Conservation (phyloP, 2,113 vertebrate genomes). For the Syngnathus typhle region DNA sequence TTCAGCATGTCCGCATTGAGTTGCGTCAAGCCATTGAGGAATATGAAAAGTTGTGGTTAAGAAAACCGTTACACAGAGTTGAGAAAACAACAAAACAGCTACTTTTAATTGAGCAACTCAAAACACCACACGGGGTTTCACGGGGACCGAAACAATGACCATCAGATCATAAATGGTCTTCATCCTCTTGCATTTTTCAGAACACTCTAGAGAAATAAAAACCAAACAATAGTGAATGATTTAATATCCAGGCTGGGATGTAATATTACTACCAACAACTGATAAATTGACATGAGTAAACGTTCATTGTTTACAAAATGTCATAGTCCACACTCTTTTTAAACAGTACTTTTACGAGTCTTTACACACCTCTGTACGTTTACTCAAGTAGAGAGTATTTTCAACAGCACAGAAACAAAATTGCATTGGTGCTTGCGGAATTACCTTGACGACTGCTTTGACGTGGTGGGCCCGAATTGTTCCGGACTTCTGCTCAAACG, state of each 20-base stretch:
- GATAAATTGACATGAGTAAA: no score
- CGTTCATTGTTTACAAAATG: neutral
- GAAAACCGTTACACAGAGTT: neutral
- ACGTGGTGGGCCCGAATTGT: slow-evolving; percentile 62
- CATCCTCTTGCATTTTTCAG: slow-evolving; percentile 62
- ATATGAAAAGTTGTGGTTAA: neutral
- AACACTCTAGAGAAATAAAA: slow-evolving; percentile 43
- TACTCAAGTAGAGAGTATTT: neutral
- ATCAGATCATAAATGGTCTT: slow-evolving; percentile 12
- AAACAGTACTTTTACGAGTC: neutral
- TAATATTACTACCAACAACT: no score
- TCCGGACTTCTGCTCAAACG: slow-evolving; percentile 65
- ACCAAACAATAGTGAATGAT: neutral
- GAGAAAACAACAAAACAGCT: neutral
- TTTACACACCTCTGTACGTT: neutral
- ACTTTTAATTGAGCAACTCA: neutral
- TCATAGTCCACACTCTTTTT: neutral
- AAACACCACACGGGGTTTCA: neutral
- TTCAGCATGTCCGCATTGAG: neutral
- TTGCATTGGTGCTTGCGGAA: neutral
- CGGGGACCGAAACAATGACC: neutral
- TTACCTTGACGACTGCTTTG: slow-evolving; percentile 62
- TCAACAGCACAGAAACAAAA: neutral
- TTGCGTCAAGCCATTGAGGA: neutral
- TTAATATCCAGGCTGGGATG: neutral